These are phyloP conservation scores for Oryzias curvinotus DNA, from an alignment of 2,113 vertebrate genomes.

Conservation along the genomic window DNA sequence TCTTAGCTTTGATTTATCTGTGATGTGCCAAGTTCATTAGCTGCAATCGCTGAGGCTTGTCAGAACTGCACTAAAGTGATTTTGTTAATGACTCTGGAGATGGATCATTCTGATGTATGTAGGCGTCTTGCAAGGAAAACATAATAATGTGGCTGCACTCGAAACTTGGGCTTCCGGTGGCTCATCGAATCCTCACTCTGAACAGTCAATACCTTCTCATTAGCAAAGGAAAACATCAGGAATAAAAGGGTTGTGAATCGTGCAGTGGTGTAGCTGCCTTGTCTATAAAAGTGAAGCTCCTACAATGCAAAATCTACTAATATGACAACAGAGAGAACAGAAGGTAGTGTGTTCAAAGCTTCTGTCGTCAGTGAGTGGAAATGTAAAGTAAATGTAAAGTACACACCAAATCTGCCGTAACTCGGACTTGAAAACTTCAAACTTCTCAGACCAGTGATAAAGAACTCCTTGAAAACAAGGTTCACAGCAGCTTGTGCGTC, in stretches of 20 bases:
- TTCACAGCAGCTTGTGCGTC: too few species aligned
- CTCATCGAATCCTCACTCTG: conserved; percentile 26
- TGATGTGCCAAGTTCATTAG: conserved; percentile 77
- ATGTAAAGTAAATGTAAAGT: neutral
- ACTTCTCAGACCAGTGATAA: too few species aligned
- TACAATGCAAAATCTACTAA: conserved; percentile 17
- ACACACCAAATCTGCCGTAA: neutral
- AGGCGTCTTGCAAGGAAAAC: conserved; percentile 67
- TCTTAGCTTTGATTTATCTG: conserved; percentile 72
- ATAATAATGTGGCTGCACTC: conserved; percentile 63
- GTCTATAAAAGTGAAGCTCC: conserved; percentile 21
- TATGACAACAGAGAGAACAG: neutral
- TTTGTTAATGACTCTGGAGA: conserved; percentile 76
- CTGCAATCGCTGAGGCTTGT: conserved; percentile 77
- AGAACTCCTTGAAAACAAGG: too few species aligned
- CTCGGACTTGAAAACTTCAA: neutral
- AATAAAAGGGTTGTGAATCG: conserved; percentile 30
- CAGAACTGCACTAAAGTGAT: conserved; percentile 73
- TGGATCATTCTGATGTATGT: conserved; percentile 75
- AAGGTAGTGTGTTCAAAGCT: conserved; percentile 13
- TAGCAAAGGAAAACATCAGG: conserved; percentile 38
- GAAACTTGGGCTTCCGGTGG: conserved; percentile 40
- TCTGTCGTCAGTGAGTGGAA: neutral
- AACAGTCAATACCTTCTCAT: conserved; percentile 58
- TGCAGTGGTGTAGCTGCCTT: neutral